Evolutionary conservation across 2,888 invertebrate species (phyloP), one percentile per base, ranked within the genome.

Genomic region (Lasius fuliginosus): DNA sequence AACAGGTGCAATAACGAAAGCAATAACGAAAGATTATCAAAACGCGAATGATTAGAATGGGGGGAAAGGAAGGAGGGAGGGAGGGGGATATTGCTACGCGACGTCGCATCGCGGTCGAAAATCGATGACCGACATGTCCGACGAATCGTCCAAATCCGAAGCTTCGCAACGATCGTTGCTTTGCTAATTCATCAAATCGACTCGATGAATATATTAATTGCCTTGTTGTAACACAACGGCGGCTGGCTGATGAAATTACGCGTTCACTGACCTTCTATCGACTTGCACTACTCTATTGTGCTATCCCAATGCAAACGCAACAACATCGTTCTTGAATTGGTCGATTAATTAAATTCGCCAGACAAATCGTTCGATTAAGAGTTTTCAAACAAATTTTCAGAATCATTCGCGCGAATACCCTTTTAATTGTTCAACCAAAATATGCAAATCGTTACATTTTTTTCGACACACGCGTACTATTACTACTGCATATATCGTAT

Each of bases 161-260:
- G 71, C 71, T 71, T 77, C 30, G 46, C 46, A 36, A 23, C 79
- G 69, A 42, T 79, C 69, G 79, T 79, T 79, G 79, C 79, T 79
- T 71, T 71, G 60, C 71, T 79, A 79, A 79, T 79, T 79, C 79
- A 79, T 79, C 79, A 79, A 79, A 79, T 79, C 79, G 79, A 71
- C 60, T 71, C 71, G 71, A 79, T 79, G 79, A 79, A 79, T 79
- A 79, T 79, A 79, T 79, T 79, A 79, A 79, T 79, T 79, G 79
- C 46, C 79, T 71, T 46, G 79, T 79, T 79, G 71, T 71, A 79
- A 79, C 71, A 71, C 71, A 71, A 79, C 79, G 30, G 60, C 18
- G 79, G 71, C 71, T 46, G 60, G 58, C 23, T 79, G 79, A 79
- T 79, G 71, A 79, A 71, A 79, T 79, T 79, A 79, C 71, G 71